Evolutionary conservation across 2,797 vertebrate genomes (phyloP).

Genomic region (Acrocephalus scirpaceus): DNA sequence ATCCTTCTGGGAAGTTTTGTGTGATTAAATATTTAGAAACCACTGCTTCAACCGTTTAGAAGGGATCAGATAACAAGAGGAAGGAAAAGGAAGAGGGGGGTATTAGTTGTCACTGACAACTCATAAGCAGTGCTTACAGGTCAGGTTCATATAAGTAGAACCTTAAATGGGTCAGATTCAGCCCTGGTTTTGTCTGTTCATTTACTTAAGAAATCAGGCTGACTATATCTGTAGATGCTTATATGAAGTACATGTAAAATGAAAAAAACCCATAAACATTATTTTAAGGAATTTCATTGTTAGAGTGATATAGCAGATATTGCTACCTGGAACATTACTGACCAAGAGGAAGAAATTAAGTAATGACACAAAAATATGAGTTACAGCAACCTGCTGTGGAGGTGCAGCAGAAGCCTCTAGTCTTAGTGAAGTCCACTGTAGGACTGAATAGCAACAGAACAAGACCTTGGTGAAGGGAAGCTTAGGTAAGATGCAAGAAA

Average conservation of each 20-base stretch:
- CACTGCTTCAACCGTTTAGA: neutral
- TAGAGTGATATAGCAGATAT: neutral
- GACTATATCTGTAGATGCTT: accelerated
- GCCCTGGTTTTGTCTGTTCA: neutral
- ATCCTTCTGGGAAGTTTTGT: neutral
- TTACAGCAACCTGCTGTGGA: neutral
- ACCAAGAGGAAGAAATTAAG: neutral
- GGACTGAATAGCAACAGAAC: neutral
- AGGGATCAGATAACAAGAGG: neutral
- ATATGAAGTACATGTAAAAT: neutral
- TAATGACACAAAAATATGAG: neutral
- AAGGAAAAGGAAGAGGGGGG: neutral
- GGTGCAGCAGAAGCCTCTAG: neutral
- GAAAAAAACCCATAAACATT: neutral
- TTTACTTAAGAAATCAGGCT: neutral
- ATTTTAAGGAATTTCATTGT: neutral
- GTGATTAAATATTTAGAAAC: neutral
- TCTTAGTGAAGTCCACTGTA: neutral
- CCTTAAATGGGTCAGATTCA: neutral
- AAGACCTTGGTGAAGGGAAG: neutral
- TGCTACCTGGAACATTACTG: neutral
- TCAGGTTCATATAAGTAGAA: neutral
- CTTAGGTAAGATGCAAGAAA: neutral
- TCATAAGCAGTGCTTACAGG: neutral
- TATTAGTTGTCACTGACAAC: neutral